Percentiles rank a stretch among this genome's conserved stretches.
These are phyloP conservation scores for Cyprinodon diabolis DNA, from an alignment of 2,797 vertebrate genomes.

Conservation along the genomic window DNA sequence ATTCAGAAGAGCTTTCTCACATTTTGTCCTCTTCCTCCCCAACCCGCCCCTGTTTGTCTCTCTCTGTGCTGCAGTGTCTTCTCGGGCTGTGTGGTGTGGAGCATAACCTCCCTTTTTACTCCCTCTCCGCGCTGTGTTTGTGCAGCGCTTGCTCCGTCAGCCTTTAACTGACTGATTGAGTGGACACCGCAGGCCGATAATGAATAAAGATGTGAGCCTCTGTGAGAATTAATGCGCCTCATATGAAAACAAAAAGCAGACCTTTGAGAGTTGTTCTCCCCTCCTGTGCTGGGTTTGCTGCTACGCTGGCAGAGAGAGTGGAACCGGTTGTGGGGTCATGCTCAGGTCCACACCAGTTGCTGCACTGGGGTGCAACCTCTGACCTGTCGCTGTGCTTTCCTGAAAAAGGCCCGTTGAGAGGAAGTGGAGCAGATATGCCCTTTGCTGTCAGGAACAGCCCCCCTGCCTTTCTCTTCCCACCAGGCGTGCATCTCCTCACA, in stretches of 20 bases:
- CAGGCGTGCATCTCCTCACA: slow-evolving; percentile 19
- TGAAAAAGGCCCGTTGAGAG: slow-evolving; percentile 16
- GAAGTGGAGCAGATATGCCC: slow-evolving; percentile 44
- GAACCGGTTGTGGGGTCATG: slow-evolving; percentile 26
- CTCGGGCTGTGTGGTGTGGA: slow-evolving; percentile 51
- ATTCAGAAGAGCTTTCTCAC: slow-evolving; percentile 52
- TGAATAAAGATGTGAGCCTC: slow-evolving; percentile 75
- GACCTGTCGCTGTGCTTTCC: slow-evolving; percentile 9
- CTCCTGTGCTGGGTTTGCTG: slow-evolving; percentile 19
- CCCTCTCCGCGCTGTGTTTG: slow-evolving; percentile 68
- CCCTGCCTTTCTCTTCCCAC: slow-evolving; percentile 28
- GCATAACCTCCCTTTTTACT: slow-evolving; percentile 30
- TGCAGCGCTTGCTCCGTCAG: slow-evolving; percentile 54
- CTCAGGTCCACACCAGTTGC: slow-evolving; percentile 35
- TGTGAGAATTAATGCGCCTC: slow-evolving; percentile 68
- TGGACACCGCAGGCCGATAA: slow-evolving; percentile 74
- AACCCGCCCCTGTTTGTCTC: slow-evolving; percentile 60
- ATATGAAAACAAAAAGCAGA: slow-evolving; percentile 63
- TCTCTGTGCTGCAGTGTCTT: slow-evolving; percentile 73
- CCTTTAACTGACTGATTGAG: slow-evolving; percentile 80
- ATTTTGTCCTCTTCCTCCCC: slow-evolving; percentile 59
- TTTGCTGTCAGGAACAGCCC: slow-evolving; percentile 17
- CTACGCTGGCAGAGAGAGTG: slow-evolving; percentile 29
- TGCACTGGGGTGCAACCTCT: slow-evolving; percentile 37
- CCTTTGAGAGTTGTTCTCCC: slow-evolving; percentile 27